These are phyloP conservation scores for Mesochorus sp. DNA, from an alignment of 2,888 invertebrate genomes.

Conservation along the genomic window DNA sequence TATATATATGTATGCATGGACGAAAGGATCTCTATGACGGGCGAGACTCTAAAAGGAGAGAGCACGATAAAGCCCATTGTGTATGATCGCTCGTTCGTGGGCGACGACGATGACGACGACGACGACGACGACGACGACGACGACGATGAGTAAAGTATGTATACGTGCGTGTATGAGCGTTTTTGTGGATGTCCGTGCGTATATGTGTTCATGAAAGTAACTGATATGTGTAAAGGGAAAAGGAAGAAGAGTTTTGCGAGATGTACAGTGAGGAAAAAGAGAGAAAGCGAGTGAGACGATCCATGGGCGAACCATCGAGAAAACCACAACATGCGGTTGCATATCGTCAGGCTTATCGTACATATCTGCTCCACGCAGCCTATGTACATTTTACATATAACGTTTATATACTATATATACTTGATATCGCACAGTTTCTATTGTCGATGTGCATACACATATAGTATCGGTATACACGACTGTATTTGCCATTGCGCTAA, in stretches of 20 bases:
- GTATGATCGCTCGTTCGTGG: slow-evolving; percentile 74
- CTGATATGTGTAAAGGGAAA: background rate
- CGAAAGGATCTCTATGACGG: slow-evolving; percentile 34
- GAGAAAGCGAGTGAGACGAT: slow-evolving; percentile 17
- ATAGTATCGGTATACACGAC: background rate
- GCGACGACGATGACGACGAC: slow-evolving; percentile 54
- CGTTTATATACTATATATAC: background rate
- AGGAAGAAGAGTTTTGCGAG: slow-evolving; percentile 21
- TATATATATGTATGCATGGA: slow-evolving; percentile 12
- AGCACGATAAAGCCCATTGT: slow-evolving; percentile 77
- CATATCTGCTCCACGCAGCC: background rate
- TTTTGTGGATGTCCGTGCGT: no score
- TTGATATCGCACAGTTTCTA: slow-evolving; percentile 18
- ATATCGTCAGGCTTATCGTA: background rate
- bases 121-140: background rate
- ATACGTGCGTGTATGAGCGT: background rate
- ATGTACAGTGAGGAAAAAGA: slow-evolving; percentile 3
- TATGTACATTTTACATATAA: slow-evolving; percentile 1
- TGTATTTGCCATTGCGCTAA: background rate
- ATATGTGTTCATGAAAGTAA: background rate
- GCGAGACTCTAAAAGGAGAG: slow-evolving; percentile 70
- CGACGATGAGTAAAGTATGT: background rate
- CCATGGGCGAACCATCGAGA: slow-evolving; percentile 12
- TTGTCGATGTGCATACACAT: background rate
- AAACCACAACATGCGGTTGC: slow-evolving; percentile 35